Conservation (phyloP, 2,888 invertebrate genomes). For the Microplitis deprimator region DNA sequence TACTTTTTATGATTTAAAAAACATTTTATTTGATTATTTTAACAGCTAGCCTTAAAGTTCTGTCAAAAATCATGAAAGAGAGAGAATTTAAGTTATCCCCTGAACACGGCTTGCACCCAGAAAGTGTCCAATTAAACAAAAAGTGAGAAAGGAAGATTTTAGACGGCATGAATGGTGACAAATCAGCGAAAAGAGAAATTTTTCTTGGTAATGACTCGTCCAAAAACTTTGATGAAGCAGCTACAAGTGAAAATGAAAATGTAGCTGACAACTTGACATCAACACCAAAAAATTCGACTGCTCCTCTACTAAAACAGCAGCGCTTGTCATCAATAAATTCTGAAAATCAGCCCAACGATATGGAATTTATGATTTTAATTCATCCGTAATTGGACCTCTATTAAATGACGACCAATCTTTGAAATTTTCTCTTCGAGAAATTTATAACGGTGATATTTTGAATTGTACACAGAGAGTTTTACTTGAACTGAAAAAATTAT, state of each 20-base stretch:
- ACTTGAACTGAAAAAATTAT: background rate
- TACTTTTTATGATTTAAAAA: background rate
- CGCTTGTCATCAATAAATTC: background rate
- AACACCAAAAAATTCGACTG: background rate
- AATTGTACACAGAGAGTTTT: background rate
- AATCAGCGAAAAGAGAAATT: background rate
- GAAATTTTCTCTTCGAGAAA: background rate
- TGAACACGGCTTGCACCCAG: background rate
- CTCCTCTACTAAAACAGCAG: background rate
- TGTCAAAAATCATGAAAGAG: background rate
- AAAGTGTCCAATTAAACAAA: background rate
- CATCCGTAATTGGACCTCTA: background rate
- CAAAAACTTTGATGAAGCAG: background rate
- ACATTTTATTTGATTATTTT: background rate
- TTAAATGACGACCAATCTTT: background rate
- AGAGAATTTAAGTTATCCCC: background rate
- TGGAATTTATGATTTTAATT: background rate
- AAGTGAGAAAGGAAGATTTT: background rate
- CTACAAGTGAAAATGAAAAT: background rate
- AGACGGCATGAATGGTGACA: background rate
- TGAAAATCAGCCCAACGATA: background rate
- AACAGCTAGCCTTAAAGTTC: background rate
- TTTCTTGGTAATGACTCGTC: background rate
- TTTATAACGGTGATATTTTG: background rate
- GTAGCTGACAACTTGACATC: background rate